phyloP scores from a whole-genome alignment of 2,797 vertebrate species.

The Cyclopterus lumpus region DNA sequence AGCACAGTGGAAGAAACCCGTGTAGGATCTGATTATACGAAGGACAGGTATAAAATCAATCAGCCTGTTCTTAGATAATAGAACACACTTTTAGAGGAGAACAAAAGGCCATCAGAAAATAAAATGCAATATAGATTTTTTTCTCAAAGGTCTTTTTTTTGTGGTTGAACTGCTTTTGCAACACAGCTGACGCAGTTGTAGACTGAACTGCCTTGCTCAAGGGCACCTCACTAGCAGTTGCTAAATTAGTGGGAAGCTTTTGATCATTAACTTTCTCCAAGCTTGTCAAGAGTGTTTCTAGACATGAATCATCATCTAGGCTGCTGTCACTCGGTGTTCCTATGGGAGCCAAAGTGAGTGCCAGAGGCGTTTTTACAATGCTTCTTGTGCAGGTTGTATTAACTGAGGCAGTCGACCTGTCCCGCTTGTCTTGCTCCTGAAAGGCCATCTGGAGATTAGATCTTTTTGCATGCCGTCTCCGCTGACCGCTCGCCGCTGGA shows the following conservation, averaged over 20 bases:
- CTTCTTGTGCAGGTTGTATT: constrained; percentile 35
- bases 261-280: background rate
- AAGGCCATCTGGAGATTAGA: constrained; percentile 65
- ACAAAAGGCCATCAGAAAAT: background rate
- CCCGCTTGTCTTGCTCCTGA: constrained; percentile 33
- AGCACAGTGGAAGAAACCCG: constrained; percentile 3
- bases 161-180: background rate
- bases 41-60: constrained; percentile 34
- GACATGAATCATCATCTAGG: background rate
- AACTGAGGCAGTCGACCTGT: constrained; percentile 17
- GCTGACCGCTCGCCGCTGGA: too few relatives aligned
- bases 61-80: background rate
- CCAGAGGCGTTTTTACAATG: constrained; percentile 12
- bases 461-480: constrained; percentile 18
- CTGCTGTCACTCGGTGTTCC: constrained; percentile 4
- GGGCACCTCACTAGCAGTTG: background rate
- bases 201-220: background rate
- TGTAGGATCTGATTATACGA: background rate
- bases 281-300: background rate
- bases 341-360: background rate
- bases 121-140: background rate
- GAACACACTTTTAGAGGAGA: background rate
- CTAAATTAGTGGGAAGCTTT: background rate
- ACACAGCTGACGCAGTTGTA: background rate
- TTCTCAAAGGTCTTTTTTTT: background rate